Evolutionary conservation across 2,797 vertebrate species (phyloP).

Genomic region (Pantherophis vulpinus): DNA sequence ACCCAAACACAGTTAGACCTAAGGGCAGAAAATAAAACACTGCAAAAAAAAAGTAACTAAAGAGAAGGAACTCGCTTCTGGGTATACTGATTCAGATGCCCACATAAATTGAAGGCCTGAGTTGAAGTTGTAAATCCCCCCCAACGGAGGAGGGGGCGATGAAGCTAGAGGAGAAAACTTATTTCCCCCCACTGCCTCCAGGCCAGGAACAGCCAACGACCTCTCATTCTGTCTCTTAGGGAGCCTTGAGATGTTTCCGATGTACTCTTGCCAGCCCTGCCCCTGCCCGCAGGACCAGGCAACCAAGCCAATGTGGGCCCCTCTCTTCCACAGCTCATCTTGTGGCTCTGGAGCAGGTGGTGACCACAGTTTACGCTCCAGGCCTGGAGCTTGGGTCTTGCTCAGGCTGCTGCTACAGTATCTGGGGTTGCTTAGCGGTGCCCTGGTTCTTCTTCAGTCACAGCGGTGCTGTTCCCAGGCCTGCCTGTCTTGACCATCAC

Average conservation of each 20-base stretch:
- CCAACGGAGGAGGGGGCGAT: background rate
- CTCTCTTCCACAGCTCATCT: constrained; percentile 36
- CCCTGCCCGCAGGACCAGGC: background rate
- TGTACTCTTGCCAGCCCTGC: background rate
- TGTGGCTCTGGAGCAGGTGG: constrained; percentile 33
- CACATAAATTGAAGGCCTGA: too few relatives aligned
- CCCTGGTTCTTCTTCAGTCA: background rate
- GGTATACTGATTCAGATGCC: background rate
- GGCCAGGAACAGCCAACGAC: background rate
- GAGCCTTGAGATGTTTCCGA: too few relatives aligned
- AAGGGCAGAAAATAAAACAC: too few relatives aligned
- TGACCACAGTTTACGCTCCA: background rate
- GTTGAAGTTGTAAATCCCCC: background rate
- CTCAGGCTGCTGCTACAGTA: background rate
- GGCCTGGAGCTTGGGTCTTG: background rate
- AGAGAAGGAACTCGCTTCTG: background rate
- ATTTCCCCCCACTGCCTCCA: too few relatives aligned
- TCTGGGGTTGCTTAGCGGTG: too few relatives aligned
- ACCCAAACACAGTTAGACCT: too few relatives aligned
- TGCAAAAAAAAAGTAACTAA: background rate
- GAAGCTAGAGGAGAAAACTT: background rate
- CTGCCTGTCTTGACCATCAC: background rate
- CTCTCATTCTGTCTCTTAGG: background rate
- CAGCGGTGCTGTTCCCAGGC: background rate
- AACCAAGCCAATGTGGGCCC: too few relatives aligned